Percentiles rank a stretch among this genome's conserved stretches.
Evolutionary conservation across 2,113 vertebrate species (phyloP).

Genomic region (Atractosteus spatula): DNA sequence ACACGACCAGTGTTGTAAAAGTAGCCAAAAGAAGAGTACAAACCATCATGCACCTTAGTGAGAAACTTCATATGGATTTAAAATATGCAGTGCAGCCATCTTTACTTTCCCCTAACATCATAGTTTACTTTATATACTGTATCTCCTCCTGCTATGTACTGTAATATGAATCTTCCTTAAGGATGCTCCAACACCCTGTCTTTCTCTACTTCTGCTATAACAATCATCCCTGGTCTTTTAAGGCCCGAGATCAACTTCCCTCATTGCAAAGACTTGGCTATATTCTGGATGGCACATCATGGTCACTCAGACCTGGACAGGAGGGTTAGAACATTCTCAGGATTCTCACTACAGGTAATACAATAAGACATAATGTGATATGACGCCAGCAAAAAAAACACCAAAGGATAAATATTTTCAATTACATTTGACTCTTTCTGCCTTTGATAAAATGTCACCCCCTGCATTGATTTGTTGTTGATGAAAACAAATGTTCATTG

Average conservation of each 20-base stretch:
- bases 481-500: too few relatives aligned
- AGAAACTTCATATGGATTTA: background rate
- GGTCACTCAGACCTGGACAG: slow-evolving; percentile 12
- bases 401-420: background rate
- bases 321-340: slow-evolving; percentile 13
- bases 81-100: background rate
- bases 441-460: too few relatives aligned
- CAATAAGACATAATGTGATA: background rate
- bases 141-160: background rate
- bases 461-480: too few relatives aligned
- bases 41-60: too few relatives aligned
- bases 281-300: slow-evolving; percentile 44
- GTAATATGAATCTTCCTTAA: background rate
- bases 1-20: too few relatives aligned
- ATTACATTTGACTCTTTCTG: background rate
- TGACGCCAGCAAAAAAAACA: background rate
- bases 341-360: slow-evolving; percentile 50
- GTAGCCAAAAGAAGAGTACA: too few relatives aligned
- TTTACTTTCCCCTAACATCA: background rate
- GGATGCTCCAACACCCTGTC: background rate
- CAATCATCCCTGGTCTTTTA: background rate
- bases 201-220: background rate
- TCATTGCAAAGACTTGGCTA: slow-evolving; percentile 39
- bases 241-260: slow-evolving; percentile 56
- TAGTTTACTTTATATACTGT: background rate